Base-by-base conservation (phyloP, 23 tunicate species). In the Phallusia fumigata region DNA sequence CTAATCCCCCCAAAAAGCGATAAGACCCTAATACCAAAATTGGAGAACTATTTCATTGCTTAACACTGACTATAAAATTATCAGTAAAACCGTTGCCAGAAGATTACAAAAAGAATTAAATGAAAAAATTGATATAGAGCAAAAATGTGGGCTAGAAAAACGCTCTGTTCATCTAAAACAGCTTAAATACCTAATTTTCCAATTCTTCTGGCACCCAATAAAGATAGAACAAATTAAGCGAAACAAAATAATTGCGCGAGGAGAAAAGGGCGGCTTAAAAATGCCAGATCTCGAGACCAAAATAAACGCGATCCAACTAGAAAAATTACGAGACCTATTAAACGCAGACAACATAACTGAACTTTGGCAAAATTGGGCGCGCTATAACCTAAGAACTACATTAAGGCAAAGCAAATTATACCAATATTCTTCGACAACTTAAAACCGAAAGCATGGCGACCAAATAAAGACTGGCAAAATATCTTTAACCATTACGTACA, bases 131-230 rank as follows among this genome's bases (percentile, higher is more conserved):
- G 11, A 11, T 21, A 13, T 58, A 6, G 69, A 58, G 13, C 69
- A 58, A 58, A 58, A 58, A 58, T 58, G 69, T 16, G 69, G 69
- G 13, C 16, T 58, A 58, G 47, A 40, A 3, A 40, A 40, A 3
- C 47, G 47, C 10, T 40, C 10, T 10, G 10, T 40, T 3, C 69
- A 64, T 3, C 76, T 19, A 33, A 33, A 76, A 31, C 8, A 76
- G 40, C 12, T 72, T 30, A 35, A 76, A 30, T 36, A 36, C 19
- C 33, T 10, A 10, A 18, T 76, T 11, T 76, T 10, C 79, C 36
- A 76, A 30, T 76, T 76, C 44, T 13, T 76, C 13, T 76, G 79
- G 79, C n/a, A 76, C 36, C 44, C 79, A 8, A 76, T 30, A 76
- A 76, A 18, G 12, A 51, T 51, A 51, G 79, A 76, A 76, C 33